Evolutionary conservation across 53 echinoderm and acorn worm species (phyloP), one percentile per base, ranked within the genome.

Genomic region (Mesocentrotus franciscanus): DNA sequence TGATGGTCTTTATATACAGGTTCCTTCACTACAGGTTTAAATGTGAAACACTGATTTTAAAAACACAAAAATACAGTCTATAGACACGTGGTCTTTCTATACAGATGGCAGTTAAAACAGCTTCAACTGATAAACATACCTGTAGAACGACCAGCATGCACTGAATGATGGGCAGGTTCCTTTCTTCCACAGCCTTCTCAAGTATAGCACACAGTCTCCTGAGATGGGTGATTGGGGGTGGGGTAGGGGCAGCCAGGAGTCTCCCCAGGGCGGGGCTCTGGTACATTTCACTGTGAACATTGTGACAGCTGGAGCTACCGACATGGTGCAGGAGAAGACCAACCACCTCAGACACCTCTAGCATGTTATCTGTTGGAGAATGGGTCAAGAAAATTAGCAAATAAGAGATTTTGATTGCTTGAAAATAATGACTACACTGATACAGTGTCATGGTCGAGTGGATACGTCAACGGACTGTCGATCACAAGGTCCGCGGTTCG

Each of bases 291-390:
- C 97, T 96, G 94, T 97, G 97, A 2, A 96, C 92, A 34, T 96
- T 96, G 92, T 98, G 98, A 85, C 98, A 98, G 95, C 97, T 96
- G 95, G 95, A 96, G 61, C 98, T 98, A n/a, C 98, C 98, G 15
- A 98, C 96, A 61, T 98, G 98, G 89, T 97, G 97, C 4, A 98
- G 96, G 17, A 98, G 96, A 68, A 96, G 96, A 68, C 91, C 93
- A 22, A 98, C 68, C 20, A 97, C 97, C 17, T 94, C 96, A 9
- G 96, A 94, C 57, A 97, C 78, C 60, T 78, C 91, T 24, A 90
- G 33, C 56, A 93, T 56, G 85, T 92, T 84, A 36, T 89, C 96
- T 95, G 93, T 57, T 20, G 62, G 92, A 60, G 17, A n/a, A 90
- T 14, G 13, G 61, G 24, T 13, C 24, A 22, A 85, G 4, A 85